Base-by-base conservation (phyloP, 2,888 invertebrate genomes). In the Mongoloraphidia duomilia region DNA sequence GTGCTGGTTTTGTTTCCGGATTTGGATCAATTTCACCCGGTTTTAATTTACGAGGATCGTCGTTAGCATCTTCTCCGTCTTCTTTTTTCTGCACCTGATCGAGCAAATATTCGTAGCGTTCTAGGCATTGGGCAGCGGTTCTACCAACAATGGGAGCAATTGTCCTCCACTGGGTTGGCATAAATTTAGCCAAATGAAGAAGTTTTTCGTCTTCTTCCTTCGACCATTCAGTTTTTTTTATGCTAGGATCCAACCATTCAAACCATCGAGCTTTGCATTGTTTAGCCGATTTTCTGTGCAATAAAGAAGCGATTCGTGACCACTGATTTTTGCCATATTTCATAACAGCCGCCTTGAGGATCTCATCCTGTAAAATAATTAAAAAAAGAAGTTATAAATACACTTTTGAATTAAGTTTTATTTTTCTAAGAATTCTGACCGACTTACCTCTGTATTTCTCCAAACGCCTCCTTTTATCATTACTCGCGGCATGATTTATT, bases 271-370 rank as follows among this genome's bases (percentile, higher is more conserved):
- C 95, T 69, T 98, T 98, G 70, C 98, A 99, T 67, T 98, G 98
- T 67, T 99, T 99, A 0, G 98, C 96, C 1, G 97, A 96, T 67
- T 98, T 98, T 60, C 98, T 79, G 66, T 99, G 98, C 34, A 99
- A 73, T 50, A 98, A 68, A 0, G 98, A 98, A 33, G 98, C 98
- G 66, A 98, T 98, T 63, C 98, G 86, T 48, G 95, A 94, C 98
- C 98, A 98, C 66, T 98, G 97, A 66, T 98, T 99, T 77, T 98
- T 98, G 58, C 98, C 98, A 87, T 99, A 98, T 85, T 98, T 98
- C 98, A 98, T 98, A 51, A 98, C 98, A 66, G 98, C 98, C 51
- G 98, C 98, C 77, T 98, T 98, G 52, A 99, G 81, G 63, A 98
- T 97, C 76, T 99, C 98, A 95, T 99, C 98, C 96, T 96, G 59